phyloP scores from a whole-genome alignment of 2,113 vertebrate species.

The Haplochromis burtoni region DNA sequence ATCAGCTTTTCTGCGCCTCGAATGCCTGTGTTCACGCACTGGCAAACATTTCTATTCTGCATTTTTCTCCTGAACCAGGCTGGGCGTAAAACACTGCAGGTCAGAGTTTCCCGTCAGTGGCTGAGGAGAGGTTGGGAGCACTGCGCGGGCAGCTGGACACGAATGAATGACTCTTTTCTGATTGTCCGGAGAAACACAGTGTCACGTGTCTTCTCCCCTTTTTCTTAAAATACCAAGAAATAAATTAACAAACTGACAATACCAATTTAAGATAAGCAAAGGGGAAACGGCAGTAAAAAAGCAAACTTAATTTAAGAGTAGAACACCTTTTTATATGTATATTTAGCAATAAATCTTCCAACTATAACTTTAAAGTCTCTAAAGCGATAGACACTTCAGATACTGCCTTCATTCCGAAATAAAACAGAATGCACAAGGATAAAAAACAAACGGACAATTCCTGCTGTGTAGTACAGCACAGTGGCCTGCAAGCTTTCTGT shows the following conservation, averaged over 20 bases:
- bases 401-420: not conserved
- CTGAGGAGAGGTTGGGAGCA: not conserved
- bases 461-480: not conserved
- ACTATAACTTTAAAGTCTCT: not conserved
- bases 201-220: not conserved
- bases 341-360: not conserved
- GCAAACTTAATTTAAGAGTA: not conserved
- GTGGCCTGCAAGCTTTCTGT: conserved; percentile 16
- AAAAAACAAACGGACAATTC: not conserved
- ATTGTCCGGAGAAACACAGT: not conserved
- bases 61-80: not conserved
- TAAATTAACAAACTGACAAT: not conserved
- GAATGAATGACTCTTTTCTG: conserved; percentile 43
- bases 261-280: not conserved
- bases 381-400: not conserved
- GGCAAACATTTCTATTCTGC: not conserved
- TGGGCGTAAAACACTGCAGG: not conserved
- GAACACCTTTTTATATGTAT: not conserved
- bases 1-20: not conserved
- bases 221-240: not conserved
- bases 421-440: not conserved
- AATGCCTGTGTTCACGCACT: not conserved
- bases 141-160: conserved; percentile 11
- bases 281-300: not conserved
- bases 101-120: conserved; percentile 21